Conservation (phyloP, 2,888 invertebrate genomes). For the Cantharis rufa region DNA sequence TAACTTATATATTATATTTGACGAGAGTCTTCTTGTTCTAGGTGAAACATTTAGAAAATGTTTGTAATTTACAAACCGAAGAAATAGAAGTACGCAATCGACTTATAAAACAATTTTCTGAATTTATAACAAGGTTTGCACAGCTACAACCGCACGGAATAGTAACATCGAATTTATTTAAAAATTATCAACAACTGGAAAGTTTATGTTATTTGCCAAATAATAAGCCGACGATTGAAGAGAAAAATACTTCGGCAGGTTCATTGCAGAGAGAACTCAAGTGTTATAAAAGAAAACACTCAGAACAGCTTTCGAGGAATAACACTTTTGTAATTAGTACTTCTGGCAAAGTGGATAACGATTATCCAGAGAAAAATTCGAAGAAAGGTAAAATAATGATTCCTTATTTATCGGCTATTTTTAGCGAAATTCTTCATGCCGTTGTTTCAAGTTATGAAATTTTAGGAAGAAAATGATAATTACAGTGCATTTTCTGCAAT, state of each 20-base stretch:
- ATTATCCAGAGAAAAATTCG: constrained; percentile 38
- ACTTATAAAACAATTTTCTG: constrained; percentile 51
- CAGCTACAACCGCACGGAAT: constrained; percentile 64
- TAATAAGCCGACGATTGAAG: not conserved
- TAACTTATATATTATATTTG: no score
- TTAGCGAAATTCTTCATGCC: constrained; percentile 14
- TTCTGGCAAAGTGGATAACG: constrained; percentile 19
- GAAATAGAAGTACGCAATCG: constrained; percentile 41
- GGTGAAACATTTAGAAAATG: constrained; percentile 39
- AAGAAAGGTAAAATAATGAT: constrained; percentile 49
- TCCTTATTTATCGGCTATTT: constrained; percentile 41
- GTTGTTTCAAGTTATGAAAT: constrained; percentile 2
- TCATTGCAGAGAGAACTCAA: not conserved
- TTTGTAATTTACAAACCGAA: constrained; percentile 37
- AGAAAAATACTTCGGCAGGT: not conserved
- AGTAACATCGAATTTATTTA: constrained; percentile 61
- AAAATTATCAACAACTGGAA: constrained; percentile 64
- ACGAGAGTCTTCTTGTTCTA: constrained; percentile 17
- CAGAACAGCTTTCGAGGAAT: not conserved
- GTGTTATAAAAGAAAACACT: not conserved
- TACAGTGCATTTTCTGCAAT: not conserved
- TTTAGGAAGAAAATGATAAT: not conserved
- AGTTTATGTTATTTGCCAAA: constrained; percentile 41
- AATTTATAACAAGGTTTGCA: constrained; percentile 62
- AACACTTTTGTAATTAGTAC: constrained; percentile 24